Conservation (phyloP, 1,140 invertebrate genomes). For the Apis dorsata region DNA sequence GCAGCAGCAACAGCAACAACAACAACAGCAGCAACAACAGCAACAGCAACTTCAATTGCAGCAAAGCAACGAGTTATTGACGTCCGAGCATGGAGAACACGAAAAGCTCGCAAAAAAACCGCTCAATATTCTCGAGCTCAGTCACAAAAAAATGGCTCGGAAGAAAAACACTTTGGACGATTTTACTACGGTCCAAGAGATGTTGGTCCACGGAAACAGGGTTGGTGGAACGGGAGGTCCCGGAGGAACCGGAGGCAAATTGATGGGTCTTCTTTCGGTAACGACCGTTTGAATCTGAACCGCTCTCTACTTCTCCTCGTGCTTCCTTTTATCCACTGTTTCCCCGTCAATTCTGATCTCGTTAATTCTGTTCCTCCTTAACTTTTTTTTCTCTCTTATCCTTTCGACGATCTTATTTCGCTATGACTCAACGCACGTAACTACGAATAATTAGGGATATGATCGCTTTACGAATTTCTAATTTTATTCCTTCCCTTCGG, state of each 20-base stretch:
- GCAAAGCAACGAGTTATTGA: constrained; percentile 68
- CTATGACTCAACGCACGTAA: too few relatives aligned
- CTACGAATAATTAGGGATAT: too few relatives aligned
- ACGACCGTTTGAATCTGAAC: constrained; percentile 79
- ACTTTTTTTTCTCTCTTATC: not conserved
- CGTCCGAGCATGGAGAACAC: constrained; percentile 72
- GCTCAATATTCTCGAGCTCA: constrained; percentile 72
- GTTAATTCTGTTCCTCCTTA: too few relatives aligned
- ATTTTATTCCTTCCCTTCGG: too few relatives aligned
- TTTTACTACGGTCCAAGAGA: constrained; percentile 79
- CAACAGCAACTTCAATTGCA: constrained; percentile 67
- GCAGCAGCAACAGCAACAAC: constrained; percentile 81
- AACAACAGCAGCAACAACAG: constrained; percentile 70
- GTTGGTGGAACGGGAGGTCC: constrained; percentile 73
- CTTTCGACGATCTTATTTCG: too few relatives aligned
- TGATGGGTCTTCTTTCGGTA: constrained; percentile 80
- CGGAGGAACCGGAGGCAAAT: constrained; percentile 77
- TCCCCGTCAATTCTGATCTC: not conserved
- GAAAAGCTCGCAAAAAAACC: constrained; percentile 77
- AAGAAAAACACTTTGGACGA: constrained; percentile 78
- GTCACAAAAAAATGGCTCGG: constrained; percentile 74
- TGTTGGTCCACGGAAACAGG: constrained; percentile 78
- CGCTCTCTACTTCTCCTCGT: not conserved
- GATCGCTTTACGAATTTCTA: too few relatives aligned
- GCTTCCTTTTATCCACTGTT: not conserved